Percentiles rank a stretch among this genome's conserved stretches.
These are phyloP conservation scores for Chaitophorus viminalis DNA, from an alignment of 2,888 invertebrate species.

Conservation along the genomic window DNA sequence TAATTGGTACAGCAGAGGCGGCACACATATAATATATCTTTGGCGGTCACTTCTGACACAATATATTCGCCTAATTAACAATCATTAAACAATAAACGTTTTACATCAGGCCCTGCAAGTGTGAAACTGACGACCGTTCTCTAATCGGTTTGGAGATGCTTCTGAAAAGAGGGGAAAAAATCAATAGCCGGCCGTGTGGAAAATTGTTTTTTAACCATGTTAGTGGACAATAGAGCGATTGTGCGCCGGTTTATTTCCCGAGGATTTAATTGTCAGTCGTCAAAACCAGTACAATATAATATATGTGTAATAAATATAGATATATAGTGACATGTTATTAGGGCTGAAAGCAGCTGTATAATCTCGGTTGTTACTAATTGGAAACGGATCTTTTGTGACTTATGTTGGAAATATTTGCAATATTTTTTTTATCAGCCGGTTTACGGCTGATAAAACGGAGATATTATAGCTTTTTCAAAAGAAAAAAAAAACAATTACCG, in stretches of 20 bases:
- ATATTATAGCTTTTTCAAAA: constrained; percentile 18
- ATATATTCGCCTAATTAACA: constrained; percentile 46
- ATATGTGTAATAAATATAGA: neutral
- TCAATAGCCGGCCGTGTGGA: constrained; percentile 57
- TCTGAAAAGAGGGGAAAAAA: constrained; percentile 36
- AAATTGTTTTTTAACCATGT: constrained; percentile 61
- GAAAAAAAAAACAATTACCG: constrained; percentile 33
- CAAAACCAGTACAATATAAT: neutral
- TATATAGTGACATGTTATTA: constrained; percentile 39
- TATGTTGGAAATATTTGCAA: neutral
- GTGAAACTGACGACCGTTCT: constrained; percentile 14
- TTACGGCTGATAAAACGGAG: too few species aligned
- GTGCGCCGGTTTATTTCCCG: constrained; percentile 49
- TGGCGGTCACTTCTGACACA: constrained; percentile 39
- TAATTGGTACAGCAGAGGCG: constrained; percentile 38
- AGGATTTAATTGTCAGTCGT: constrained; percentile 59
- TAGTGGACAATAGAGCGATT: constrained; percentile 54
- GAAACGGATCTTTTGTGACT: constrained; percentile 52
- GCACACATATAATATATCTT: constrained; percentile 4
- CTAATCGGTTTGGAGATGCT: constrained; percentile 45
- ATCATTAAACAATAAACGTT: constrained; percentile 42
- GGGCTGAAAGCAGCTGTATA: constrained; percentile 39
- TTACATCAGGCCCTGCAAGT: neutral
- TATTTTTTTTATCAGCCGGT: constrained; percentile 23
- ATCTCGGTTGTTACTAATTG: constrained; percentile 57